Evolutionary conservation across 2,113 vertebrate genomes (phyloP), one percentile per base, ranked within the genome.

Genomic region (Eretmodus cyanostictus): DNA sequence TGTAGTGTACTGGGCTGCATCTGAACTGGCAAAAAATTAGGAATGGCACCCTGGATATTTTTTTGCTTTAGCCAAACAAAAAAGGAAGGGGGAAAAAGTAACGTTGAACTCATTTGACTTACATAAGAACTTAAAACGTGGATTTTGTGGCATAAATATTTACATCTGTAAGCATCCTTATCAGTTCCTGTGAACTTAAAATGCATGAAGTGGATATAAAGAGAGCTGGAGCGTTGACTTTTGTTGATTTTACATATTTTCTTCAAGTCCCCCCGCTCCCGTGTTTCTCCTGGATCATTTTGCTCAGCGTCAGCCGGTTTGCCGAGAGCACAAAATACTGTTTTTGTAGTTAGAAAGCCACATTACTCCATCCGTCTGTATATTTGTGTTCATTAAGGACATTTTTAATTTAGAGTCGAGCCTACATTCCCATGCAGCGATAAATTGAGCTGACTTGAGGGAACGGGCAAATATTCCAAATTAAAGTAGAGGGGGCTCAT

Each of bases 351-450:
- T 80, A 38, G 16, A 83, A 90, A 87, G 86, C 92, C 93, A 85
- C 90, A 90, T 86, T 84, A 78, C 90, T 92, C 90, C 81, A 83
- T 82, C 85, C 61, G 38, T 82, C 87, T 81, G 76, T 87, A 71
- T 38, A 81, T 83, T 85, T 90, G 68, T 63, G 54, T 92, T 89
- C 81, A 86, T 89, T 82, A 81, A 82, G 91, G 91, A 94, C 87
- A 93, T 85, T 93, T 93, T 93, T 94, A 89, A 93, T 94, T 93
- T 89, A 80, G 57, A 54, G 34, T 73, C 80, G 10, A 86, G 79
- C 51, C 31, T 83, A 87, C 71, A 83, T 83, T 88, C 85, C 88
- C 91, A n/a, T 78, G 73, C 45, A 16, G 82, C 49, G 90, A 91
- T 90, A 92, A 93, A 95, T 79, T 40, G 71, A 88, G 87, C 66